These are phyloP conservation scores for Phyllotis vaccarum DNA, from an alignment of 2,797 vertebrate species.

Conservation along the genomic window DNA sequence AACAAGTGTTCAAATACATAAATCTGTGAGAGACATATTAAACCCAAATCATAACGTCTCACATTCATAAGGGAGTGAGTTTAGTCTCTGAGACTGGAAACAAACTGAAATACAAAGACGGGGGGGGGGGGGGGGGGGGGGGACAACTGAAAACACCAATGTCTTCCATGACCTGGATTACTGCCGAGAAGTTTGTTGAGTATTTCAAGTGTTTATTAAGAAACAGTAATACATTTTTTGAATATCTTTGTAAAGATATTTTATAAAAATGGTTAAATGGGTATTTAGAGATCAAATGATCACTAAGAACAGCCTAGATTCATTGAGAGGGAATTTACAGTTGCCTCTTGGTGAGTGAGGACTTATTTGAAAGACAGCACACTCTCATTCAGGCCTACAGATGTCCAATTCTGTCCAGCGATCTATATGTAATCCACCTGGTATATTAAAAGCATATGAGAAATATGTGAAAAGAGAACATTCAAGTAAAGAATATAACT, in stretches of 20 bases:
- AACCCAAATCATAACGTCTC: background rate
- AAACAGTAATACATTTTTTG: background rate
- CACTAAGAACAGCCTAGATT: background rate
- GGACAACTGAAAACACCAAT: background rate
- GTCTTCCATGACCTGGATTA: background rate
- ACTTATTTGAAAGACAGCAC: background rate
- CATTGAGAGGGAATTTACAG: background rate
- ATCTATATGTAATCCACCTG: background rate
- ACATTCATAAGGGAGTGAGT: background rate
- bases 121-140: no score
- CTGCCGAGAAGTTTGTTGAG: background rate
- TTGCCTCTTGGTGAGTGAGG: background rate
- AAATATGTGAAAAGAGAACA: background rate
- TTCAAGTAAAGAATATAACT: background rate
- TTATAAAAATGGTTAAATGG: background rate
- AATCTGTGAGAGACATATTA: background rate
- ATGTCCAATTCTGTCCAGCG: background rate
- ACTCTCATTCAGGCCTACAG: background rate
- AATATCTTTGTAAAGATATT: background rate
- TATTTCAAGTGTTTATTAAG: background rate
- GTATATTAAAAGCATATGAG: background rate
- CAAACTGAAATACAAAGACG: background rate
- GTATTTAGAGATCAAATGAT: background rate
- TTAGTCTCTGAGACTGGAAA: background rate
- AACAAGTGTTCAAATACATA: background rate